Conservation (phyloP, 1,140 invertebrate genomes). For the Pseudoatta argentina region DNA sequence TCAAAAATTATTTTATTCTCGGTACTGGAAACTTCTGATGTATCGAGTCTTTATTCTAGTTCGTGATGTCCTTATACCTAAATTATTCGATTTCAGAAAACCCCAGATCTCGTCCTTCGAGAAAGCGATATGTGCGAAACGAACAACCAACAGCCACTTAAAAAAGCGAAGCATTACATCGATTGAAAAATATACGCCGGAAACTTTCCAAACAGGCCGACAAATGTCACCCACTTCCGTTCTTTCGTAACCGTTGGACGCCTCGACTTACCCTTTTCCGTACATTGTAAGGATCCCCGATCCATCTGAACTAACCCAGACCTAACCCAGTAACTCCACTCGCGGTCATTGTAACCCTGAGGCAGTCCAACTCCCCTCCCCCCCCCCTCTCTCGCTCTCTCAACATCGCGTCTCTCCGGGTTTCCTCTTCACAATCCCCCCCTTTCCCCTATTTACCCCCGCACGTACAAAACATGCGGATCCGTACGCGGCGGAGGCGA, state of each 20-base stretch:
- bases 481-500: background rate
- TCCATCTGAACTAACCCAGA: conserved; percentile 50
- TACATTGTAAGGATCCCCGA: conserved; percentile 30
- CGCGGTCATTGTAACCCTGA: conserved; percentile 55
- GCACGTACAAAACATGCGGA: conserved; percentile 27
- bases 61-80: background rate
- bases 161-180: conserved; percentile 37
- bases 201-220: conserved; percentile 44
- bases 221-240: conserved; percentile 10
- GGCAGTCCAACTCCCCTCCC: conserved; percentile 13
- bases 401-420: conserved; percentile 11
- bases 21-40: background rate
- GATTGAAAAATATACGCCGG: conserved; percentile 41
- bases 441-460: background rate
- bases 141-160: conserved; percentile 16
- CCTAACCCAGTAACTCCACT: conserved; percentile 58
- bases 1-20: background rate
- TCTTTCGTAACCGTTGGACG: background rate
- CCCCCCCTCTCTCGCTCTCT: no score
- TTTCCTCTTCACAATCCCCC: conserved; percentile 3
- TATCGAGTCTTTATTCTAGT: background rate
- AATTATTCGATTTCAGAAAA: background rate
- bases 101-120: background rate
- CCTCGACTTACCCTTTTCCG: background rate
- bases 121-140: background rate